Conservation (phyloP, 2,797 vertebrate genomes). For the Malacoctenus gilli region DNA sequence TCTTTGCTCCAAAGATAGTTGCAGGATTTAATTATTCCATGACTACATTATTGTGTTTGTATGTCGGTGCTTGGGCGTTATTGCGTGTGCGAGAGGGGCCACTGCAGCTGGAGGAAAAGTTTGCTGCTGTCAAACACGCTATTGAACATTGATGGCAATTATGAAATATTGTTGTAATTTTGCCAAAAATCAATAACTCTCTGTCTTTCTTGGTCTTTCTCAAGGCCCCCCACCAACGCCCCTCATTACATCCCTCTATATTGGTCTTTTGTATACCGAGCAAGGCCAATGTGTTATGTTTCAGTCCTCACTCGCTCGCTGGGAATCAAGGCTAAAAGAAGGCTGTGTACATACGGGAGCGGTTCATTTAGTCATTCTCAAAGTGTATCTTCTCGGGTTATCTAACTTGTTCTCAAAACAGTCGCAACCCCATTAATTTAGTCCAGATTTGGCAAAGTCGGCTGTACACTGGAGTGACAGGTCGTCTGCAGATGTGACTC, state of each 20-base stretch:
- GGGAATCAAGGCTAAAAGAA: constrained; percentile 62
- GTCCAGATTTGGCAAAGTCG: constrained; percentile 50
- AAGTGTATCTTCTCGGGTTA: constrained; percentile 53
- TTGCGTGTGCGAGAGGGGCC: constrained; percentile 2
- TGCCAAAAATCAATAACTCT: constrained; percentile 50
- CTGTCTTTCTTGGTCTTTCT: constrained; percentile 29
- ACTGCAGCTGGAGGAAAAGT: constrained; percentile 9
- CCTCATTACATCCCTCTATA: constrained; percentile 18
- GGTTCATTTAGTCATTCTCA: constrained; percentile 56
- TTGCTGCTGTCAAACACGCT: constrained; percentile 33
- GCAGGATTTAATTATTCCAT: constrained; percentile 48
- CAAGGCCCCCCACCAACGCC: constrained; percentile 1
- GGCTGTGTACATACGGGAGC: constrained; percentile 63
- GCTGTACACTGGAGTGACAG: constrained; percentile 48
- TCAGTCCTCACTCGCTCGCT: constrained; percentile 60
- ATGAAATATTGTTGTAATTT: constrained; percentile 58
- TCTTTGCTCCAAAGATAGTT: constrained; percentile 57
- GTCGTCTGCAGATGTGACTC: constrained; percentile 61
- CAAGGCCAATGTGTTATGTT: constrained; percentile 57
- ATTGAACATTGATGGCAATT: constrained; percentile 43
- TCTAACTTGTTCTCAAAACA: constrained; percentile 56
- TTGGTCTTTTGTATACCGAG: constrained; percentile 45
- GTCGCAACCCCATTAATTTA: constrained; percentile 51
- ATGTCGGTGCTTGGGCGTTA: constrained; percentile 10
- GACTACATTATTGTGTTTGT: constrained; percentile 19